These are phyloP conservation scores for Siderastrea siderea DNA, from an alignment of 92 coral and sea anemone genomes.

Conservation along the genomic window DNA sequence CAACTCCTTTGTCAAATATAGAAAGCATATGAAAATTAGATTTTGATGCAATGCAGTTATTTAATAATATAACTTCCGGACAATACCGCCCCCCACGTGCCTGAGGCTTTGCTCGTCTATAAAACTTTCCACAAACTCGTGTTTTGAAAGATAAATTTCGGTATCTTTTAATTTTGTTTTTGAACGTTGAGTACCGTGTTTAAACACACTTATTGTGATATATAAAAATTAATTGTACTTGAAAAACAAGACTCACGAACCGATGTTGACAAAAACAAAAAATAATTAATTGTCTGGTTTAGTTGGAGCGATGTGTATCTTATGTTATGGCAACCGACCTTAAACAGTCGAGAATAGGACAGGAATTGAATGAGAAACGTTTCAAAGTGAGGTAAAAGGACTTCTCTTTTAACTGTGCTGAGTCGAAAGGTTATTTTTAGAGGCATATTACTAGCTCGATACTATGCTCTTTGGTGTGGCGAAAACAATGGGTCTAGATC, in stretches of 20 bases:
- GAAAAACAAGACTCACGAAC: background rate
- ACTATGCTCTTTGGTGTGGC: too few relatives aligned
- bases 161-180: background rate
- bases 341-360: background rate
- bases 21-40: background rate
- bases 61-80: conserved; percentile 3
- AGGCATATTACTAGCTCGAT: too few relatives aligned
- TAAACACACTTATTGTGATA: conserved; percentile 2
- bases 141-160: conserved; percentile 28
- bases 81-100: conserved; percentile 7
- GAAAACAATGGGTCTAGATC: too few relatives aligned
- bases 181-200: background rate
- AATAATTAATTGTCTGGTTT: background rate
- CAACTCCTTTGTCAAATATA: background rate
- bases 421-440: too few relatives aligned
- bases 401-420: too few relatives aligned
- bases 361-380: background rate
- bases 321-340: background rate
- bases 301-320: background rate
- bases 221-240: background rate
- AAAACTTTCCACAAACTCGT: conserved; percentile 6
- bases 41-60: background rate
- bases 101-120: conserved; percentile 12
- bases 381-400: too few relatives aligned
- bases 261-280: too few relatives aligned